Conservation (phyloP, 2,888 invertebrate species). For the Macropis europaea region DNA sequence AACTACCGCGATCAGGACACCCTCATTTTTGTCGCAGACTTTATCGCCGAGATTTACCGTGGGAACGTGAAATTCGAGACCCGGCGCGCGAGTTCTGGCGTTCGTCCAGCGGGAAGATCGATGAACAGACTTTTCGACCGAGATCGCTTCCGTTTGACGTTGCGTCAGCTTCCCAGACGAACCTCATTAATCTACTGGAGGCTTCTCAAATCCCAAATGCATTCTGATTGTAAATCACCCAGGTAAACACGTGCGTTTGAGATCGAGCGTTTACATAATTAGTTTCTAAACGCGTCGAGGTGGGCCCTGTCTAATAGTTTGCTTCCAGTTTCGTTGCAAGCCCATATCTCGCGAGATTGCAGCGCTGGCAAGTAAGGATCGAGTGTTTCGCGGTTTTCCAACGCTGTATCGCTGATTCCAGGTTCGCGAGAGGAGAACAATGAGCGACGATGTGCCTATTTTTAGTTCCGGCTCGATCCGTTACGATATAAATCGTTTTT, state of each 20-base stretch:
- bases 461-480: not conserved
- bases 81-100: conserved; percentile 18
- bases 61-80: conserved; percentile 13
- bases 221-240: not conserved
- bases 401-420: not conserved
- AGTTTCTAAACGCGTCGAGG: not conserved
- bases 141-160: not conserved
- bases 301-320: not conserved
- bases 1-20: not conserved
- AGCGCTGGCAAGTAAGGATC: not conserved
- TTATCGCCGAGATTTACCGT: not conserved
- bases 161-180: not conserved
- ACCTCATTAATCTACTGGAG: not conserved
- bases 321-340: not conserved
- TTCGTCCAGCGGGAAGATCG: conserved; percentile 39
- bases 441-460: not conserved
- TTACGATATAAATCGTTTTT: not conserved
- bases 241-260: not conserved
- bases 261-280: too few relatives aligned
- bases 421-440: not conserved
- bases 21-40: not conserved
- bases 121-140: conserved; percentile 1
- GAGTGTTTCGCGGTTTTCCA: not conserved
- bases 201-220: not conserved
- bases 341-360: not conserved